A percentile compares a stretch with the other conserved stretches of the same genome.
Conservation (phyloP, 2,797 vertebrate species). For the Leontocebus nigricollis region DNA sequence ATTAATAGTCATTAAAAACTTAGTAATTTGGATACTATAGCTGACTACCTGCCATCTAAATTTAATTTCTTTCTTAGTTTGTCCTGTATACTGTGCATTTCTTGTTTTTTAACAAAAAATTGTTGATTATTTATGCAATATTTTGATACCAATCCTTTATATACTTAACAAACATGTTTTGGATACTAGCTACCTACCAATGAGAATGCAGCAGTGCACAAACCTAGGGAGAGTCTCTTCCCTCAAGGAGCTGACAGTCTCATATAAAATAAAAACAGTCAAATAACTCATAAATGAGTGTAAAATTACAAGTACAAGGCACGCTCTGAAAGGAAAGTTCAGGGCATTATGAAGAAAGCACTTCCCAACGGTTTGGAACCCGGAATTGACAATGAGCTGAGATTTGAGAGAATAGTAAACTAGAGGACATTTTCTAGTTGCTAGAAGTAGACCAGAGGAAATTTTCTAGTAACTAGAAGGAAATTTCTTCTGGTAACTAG, state of each 20-base stretch:
- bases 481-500: not conserved
- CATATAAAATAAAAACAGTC: not conserved
- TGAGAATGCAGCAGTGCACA: not conserved
- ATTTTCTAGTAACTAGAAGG: not conserved
- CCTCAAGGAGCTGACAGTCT: not conserved
- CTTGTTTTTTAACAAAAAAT: not conserved
- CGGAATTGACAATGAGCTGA: not conserved
- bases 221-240: not conserved
- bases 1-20: not conserved
- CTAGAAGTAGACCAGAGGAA: no score
- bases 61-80: not conserved
- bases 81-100: not conserved
- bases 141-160: not conserved
- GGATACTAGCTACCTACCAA: not conserved
- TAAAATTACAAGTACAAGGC: not conserved
- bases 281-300: not conserved
- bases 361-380: not conserved
- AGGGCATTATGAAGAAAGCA: not conserved
- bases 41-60: not conserved
- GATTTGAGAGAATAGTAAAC: not conserved
- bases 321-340: not conserved
- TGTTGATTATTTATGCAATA: not conserved
- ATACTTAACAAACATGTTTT: fast-evolving
- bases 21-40: not conserved
- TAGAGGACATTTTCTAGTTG: not conserved